phyloP scores from a whole-genome alignment of 2,888 invertebrate genomes.

The Drosophila seclusa region DNA sequence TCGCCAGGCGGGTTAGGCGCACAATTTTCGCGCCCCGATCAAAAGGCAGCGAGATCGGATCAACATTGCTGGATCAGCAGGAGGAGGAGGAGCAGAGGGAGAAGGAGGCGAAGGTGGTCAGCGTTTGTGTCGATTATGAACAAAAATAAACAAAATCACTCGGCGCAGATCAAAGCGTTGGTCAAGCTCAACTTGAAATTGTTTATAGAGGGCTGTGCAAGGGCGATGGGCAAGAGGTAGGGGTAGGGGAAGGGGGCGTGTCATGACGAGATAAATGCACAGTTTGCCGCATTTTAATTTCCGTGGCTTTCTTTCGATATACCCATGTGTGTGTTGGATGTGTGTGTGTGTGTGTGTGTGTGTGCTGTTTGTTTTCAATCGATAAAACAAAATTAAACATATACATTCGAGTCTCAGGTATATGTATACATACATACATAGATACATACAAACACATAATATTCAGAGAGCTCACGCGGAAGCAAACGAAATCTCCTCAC shows the following conservation, averaged over 20 bases:
- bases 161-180: constrained; percentile 76
- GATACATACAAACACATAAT: neutral
- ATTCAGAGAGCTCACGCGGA: constrained; percentile 47
- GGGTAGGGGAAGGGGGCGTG: constrained; percentile 48
- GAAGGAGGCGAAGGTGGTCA: constrained; percentile 40
- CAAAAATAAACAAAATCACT: constrained; percentile 78
- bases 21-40: constrained; percentile 79
- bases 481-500: constrained; percentile 46
- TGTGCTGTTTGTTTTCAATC: constrained; percentile 57
- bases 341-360: constrained; percentile 13
- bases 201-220: constrained; percentile 19
- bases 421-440: neutral
- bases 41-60: constrained; percentile 58
- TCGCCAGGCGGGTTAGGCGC: constrained; percentile 52
- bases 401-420: constrained; percentile 39
- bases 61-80: neutral
- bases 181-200: constrained; percentile 52
- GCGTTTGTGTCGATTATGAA: constrained; percentile 71
- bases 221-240: neutral
- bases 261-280: constrained; percentile 73
- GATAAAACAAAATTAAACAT: constrained; percentile 67
- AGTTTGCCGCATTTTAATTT: constrained; percentile 78
- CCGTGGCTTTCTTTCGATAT: constrained; percentile 36
- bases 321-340: neutral
- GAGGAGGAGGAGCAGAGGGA: constrained; percentile 4